phyloP scores from a whole-genome alignment of 1,140 invertebrate genomes.

The Danaus melanippus region DNA sequence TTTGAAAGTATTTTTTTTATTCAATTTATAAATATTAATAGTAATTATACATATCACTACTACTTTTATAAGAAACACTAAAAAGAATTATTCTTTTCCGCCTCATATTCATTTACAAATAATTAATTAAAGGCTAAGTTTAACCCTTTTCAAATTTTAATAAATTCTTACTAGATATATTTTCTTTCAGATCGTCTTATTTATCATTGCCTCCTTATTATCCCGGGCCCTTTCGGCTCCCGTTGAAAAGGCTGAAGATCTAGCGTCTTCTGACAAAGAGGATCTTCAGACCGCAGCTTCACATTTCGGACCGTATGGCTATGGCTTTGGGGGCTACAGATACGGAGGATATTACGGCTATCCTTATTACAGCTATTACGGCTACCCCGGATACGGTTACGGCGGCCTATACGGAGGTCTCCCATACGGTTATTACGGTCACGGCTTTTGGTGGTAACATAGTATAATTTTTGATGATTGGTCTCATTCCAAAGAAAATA shows the following conservation, averaged over 20 bases:
- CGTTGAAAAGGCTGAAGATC: constrained; percentile 35
- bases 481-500: too few species aligned
- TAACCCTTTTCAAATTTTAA: too few species aligned
- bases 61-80: too few species aligned
- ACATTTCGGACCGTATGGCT: constrained; percentile 49
- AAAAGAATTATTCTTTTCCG: too few species aligned
- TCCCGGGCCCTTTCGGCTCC: constrained; percentile 34
- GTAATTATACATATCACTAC: too few species aligned
- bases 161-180: too few species aligned
- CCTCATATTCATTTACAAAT: too few species aligned
- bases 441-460: constrained; percentile 52
- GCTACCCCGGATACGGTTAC: constrained; percentile 47
- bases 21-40: too few species aligned
- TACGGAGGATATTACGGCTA: constrained; percentile 24
- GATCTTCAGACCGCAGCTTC: constrained; percentile 61
- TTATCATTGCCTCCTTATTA: constrained; percentile 29
- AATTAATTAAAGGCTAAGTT: too few species aligned
- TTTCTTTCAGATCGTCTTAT: constrained; percentile 30
- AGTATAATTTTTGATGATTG: too few species aligned
- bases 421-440: constrained; percentile 39
- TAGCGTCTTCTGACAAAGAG: constrained; percentile 36
- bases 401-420: constrained; percentile 30
- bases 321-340: constrained; percentile 29
- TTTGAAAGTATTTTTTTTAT: too few species aligned
- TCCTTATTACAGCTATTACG: constrained; percentile 38